Percentiles rank a stretch among this genome's conserved stretches.
These are phyloP conservation scores for Pteruthius melanotis DNA, from an alignment of 2,113 vertebrate genomes.

Conservation along the genomic window DNA sequence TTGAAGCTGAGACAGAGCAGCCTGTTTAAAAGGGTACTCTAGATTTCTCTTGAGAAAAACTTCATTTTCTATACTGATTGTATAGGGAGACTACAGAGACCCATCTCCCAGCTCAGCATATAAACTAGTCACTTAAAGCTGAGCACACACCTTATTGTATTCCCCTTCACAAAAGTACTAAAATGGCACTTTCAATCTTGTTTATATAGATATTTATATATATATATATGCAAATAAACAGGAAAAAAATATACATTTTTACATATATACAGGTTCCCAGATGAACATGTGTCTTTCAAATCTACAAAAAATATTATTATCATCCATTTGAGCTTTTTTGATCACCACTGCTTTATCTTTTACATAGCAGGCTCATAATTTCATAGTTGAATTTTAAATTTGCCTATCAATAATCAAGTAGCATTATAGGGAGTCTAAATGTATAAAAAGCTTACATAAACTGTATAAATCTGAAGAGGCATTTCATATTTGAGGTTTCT, in stretches of 20 bases:
- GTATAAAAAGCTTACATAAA: background rate
- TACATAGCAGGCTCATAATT: background rate
- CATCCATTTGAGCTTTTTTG: background rate
- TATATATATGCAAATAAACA: background rate
- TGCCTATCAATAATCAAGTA: background rate
- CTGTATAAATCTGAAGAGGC: background rate
- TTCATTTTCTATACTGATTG: background rate
- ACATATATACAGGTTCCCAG: background rate
- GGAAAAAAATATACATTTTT: background rate
- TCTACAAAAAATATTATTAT: background rate
- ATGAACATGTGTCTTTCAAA: background rate
- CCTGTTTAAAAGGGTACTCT: background rate
- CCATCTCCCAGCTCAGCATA: background rate
- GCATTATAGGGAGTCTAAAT: background rate
- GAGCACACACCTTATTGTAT: background rate
- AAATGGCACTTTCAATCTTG: background rate
- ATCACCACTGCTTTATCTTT: background rate
- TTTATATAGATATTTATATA: background rate
- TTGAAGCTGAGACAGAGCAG: background rate
- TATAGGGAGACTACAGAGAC: background rate
- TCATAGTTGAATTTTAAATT: background rate
- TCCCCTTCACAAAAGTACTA: background rate
- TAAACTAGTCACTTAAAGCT: background rate
- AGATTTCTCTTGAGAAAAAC: background rate
- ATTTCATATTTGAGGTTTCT: background rate